Percentiles rank a stretch among this genome's conserved stretches.
Conservation (phyloP, 2,113 vertebrate species). For the Neopipo cinnamomea region DNA sequence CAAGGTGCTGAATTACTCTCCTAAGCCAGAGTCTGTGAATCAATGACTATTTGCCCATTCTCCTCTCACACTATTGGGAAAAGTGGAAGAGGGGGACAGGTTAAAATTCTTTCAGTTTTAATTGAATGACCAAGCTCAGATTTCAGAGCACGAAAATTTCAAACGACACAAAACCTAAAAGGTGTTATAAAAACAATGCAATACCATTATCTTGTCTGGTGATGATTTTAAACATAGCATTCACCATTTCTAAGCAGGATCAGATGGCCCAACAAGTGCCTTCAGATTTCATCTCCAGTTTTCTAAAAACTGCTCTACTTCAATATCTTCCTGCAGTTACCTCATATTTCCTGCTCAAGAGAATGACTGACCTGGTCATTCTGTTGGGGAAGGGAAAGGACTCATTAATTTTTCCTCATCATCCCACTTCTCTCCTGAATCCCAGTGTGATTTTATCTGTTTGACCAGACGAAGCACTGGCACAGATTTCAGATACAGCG, state of each 20-base stretch:
- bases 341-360: neutral
- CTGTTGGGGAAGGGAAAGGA: neutral
- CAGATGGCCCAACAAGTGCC: neutral
- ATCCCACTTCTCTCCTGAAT: neutral
- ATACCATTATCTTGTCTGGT: neutral
- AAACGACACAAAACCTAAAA: neutral
- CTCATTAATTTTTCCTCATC: neutral
- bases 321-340: neutral
- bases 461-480: no score
- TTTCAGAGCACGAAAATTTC: neutral
- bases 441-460: neutral
- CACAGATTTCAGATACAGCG: no score
- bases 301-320: neutral
- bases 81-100: neutral
- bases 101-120: neutral
- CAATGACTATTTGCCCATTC: neutral
- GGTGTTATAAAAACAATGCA: neutral
- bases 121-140: neutral
- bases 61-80: neutral
- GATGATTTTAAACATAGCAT: neutral
- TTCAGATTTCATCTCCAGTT: neutral
- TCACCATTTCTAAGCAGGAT: neutral
- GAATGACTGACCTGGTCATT: neutral
- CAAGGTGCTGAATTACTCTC: neutral
- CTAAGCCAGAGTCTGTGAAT: neutral